Conservation (phyloP, 2,888 invertebrate species). For the Zygogramma bicolorata region DNA sequence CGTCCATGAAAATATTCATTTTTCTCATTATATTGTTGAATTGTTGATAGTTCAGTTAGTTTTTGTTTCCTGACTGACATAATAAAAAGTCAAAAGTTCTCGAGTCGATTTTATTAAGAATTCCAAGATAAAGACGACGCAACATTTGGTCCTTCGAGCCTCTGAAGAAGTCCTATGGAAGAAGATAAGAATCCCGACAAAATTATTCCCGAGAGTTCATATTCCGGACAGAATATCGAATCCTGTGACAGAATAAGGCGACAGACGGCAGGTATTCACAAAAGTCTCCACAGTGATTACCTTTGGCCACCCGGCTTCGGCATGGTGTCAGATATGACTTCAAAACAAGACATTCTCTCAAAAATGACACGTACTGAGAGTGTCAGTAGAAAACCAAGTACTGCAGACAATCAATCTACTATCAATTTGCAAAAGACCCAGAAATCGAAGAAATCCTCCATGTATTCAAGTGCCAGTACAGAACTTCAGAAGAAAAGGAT, state of each 20-base stretch:
- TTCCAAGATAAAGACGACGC: not conserved
- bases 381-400: not conserved
- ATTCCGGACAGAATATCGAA: too few species aligned
- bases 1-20: too few species aligned
- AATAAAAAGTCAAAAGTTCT: too few species aligned
- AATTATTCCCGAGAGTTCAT: not conserved
- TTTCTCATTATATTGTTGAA: too few species aligned
- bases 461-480: too few species aligned
- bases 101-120: too few species aligned
- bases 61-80: too few species aligned
- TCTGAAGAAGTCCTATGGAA: conserved; percentile 9
- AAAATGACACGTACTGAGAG: not conserved
- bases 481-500: too few species aligned
- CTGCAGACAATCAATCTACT: not conserved
- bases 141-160: conserved; percentile 2
- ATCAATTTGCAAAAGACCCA: not conserved
- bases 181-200: not conserved
- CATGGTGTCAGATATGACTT: not conserved
- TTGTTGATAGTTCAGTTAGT: too few species aligned
- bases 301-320: not conserved
- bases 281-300: not conserved
- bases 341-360: not conserved
- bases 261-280: conserved; percentile 7
- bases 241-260: too few species aligned
- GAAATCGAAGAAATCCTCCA: too few species aligned